Conservation (phyloP, 2,113 vertebrate species). For the Oncorhynchus gorbuscha region DNA sequence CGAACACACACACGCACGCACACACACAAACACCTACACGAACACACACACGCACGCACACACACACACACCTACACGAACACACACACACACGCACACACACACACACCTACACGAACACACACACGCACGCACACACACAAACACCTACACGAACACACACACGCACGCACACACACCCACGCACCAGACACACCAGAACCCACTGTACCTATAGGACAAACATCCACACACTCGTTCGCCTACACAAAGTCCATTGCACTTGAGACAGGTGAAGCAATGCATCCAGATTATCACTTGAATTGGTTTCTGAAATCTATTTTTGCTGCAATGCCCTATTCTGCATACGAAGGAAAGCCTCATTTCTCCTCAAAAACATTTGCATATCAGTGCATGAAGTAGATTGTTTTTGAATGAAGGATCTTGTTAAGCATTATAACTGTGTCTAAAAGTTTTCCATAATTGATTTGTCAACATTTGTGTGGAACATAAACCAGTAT, state of each 20-base stretch:
- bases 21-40: slow-evolving; percentile 14
- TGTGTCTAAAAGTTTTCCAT: too few species aligned
- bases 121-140: slow-evolving; percentile 38
- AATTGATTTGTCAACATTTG: too few species aligned
- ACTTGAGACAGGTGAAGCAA: slow-evolving; percentile 55
- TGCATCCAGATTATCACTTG: neutral
- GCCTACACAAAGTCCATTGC: slow-evolving; percentile 74
- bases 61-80: too few species aligned
- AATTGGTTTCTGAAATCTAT: neutral
- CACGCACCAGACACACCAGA: slow-evolving; percentile 8
- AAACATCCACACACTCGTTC: slow-evolving; percentile 25
- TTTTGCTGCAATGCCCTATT: neutral
- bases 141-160: slow-evolving; percentile 5
- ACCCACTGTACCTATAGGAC: slow-evolving; percentile 29
- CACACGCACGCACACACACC: slow-evolving; percentile 33
- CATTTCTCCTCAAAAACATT: neutral
- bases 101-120: too few species aligned
- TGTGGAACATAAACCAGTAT: too few species aligned
- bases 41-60: too few species aligned
- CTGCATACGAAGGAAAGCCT: slow-evolving; percentile 4
- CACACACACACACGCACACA: slow-evolving; percentile 31
- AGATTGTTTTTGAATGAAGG: too few species aligned
- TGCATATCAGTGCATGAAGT: too few species aligned
- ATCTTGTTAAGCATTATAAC: too few species aligned
- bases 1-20: too few species aligned